Evolutionary conservation across 2,113 vertebrate species (phyloP), one percentile per base, ranked within the genome.

Genomic region (Gnathonemus longibarbis): DNA sequence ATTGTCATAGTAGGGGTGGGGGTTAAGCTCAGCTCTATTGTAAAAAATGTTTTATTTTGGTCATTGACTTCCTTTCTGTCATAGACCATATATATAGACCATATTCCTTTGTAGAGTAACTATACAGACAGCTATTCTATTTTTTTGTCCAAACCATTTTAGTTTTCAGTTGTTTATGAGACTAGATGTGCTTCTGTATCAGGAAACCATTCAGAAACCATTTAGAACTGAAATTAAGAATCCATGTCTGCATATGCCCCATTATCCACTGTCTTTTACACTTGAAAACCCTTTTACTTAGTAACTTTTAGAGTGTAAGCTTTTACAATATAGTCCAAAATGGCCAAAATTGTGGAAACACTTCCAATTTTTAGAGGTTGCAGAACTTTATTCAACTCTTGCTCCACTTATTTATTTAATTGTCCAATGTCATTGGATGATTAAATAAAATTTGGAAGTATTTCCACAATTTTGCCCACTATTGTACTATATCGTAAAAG

Each of bases 41-140:
- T 88, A 88, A 62, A 17, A n/a, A 31, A 46, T 80, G 48, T 9
- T 89, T 89, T 52, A 89, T 89, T 83, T 83, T 53, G 31, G 49
- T 24, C 19, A 45, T 39, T 9, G 7, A 19, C 49, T 89, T 84
- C 74, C 70, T 83, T 53, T 21, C 21, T 42, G 13, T 83, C 27
- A 24, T 42, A 27, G 24, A 62, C 11, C 2, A 24, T 58, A 27
- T 62, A 66, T 31, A 13, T 35, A 80, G 48, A 15, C 19, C 15
- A 80, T 21, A 35, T 31, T 19, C 2, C 15, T 27, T 52, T 53
- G 27, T 85, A 39, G 5, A 19, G n/a, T 66, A 17, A 77, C 27
- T 77, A 17, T 39, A 15, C 31, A 77, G 5, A 7, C 31, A 77
- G 27, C n/a, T 66, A 17, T 66, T 66, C 9, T 66, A n/a, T 39